Percentiles rank a stretch among this genome's conserved stretches.
Evolutionary conservation across 2,888 invertebrate species (phyloP).

Genomic region (Seladonia tumulorum): DNA sequence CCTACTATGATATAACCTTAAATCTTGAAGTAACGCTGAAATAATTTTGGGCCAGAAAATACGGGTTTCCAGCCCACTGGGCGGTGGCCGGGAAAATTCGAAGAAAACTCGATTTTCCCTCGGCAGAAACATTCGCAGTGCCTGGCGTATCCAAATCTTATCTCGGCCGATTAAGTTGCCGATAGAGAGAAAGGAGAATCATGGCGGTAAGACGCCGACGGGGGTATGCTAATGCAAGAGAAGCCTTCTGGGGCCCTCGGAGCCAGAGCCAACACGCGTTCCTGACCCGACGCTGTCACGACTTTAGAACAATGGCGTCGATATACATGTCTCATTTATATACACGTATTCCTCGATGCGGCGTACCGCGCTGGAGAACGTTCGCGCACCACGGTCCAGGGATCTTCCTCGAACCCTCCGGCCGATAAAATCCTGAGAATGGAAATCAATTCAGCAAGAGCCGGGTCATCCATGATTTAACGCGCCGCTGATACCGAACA

Average conservation of each 20-base stretch:
- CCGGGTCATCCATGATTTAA: constrained; percentile 67
- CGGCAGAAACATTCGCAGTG: constrained; percentile 47
- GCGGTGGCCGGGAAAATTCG: not conserved
- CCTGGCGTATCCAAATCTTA: constrained; percentile 71
- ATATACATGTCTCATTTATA: constrained; percentile 82
- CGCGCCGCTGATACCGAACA: constrained; percentile 60
- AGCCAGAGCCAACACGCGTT: constrained; percentile 79
- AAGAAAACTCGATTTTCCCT: constrained; percentile 28
- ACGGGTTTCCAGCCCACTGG: not conserved
- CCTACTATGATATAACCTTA: not conserved
- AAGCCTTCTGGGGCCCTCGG: constrained; percentile 62
- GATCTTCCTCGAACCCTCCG: constrained; percentile 56
- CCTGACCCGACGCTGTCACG: constrained; percentile 83
- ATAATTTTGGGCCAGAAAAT: not conserved
- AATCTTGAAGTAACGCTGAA: not conserved
- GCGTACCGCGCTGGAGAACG: constrained; percentile 50
- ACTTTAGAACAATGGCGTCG: constrained; percentile 82
- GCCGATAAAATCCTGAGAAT: constrained; percentile 70
- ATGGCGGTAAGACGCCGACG: constrained; percentile 61
- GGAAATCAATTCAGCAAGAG: constrained; percentile 70
- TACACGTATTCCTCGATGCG: constrained; percentile 75
- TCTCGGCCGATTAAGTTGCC: constrained; percentile 81
- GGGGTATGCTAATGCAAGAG: constrained; percentile 78
- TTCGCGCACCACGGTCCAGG: constrained; percentile 50
- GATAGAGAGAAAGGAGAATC: constrained; percentile 75